Evolutionary conservation across 2,113 vertebrate species (phyloP).

Genomic region (Balaenoptera acutorostrata): DNA sequence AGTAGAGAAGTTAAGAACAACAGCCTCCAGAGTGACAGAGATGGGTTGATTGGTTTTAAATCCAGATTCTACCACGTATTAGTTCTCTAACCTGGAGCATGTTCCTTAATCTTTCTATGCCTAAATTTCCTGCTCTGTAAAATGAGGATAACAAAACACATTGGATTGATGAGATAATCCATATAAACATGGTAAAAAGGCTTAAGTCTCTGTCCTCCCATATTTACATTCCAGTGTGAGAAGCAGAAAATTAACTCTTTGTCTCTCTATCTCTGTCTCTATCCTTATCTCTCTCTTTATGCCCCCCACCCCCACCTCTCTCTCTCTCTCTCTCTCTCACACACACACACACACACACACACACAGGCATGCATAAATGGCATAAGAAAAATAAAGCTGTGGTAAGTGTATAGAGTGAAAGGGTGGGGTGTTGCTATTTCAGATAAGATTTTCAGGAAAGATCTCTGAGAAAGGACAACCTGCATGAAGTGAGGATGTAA

Average conservation of each 20-base stretch:
- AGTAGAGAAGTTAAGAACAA: background rate
- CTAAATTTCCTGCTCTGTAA: background rate
- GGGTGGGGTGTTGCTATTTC: background rate
- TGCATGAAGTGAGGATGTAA: background rate
- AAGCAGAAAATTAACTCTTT: background rate
- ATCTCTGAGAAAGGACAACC: background rate
- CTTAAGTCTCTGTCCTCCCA: background rate
- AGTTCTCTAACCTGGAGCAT: background rate
- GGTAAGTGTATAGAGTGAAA: background rate
- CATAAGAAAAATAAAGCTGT: background rate
- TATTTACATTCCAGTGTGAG: background rate
- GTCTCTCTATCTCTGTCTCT: background rate
- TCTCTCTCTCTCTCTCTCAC: background rate
- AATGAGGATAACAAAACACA: background rate
- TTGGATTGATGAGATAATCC: background rate
- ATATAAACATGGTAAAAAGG: background rate
- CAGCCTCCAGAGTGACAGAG: background rate
- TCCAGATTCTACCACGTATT: background rate
- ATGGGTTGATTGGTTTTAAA: background rate
- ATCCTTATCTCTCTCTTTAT: background rate
- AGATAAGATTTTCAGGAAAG: background rate
- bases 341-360: background rate
- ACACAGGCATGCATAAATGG: background rate
- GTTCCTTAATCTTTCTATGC: background rate
- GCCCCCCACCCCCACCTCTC: background rate